Evolutionary conservation across 2,888 invertebrate genomes (phyloP).

Genomic region (Arge pagana): DNA sequence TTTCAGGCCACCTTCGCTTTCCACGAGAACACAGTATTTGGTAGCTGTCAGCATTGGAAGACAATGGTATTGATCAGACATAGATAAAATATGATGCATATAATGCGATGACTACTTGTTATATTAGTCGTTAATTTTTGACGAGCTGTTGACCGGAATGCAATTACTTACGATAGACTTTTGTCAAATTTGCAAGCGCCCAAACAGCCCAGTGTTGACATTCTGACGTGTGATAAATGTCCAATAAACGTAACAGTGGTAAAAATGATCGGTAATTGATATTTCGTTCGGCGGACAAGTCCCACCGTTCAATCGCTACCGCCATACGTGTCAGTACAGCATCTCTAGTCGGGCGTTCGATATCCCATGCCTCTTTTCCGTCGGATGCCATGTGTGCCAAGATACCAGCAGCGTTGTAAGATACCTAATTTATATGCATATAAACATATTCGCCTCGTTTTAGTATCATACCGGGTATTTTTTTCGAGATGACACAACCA

Average conservation of each 20-base stretch:
- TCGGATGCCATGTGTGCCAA: slow-evolving; percentile 95
- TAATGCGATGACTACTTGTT: background rate
- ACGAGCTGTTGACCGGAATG: too few relatives aligned
- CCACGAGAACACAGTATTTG: slow-evolving; percentile 89
- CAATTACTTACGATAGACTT: slow-evolving; percentile 80
- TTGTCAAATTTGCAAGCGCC: slow-evolving; percentile 96
- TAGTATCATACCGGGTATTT: too few relatives aligned
- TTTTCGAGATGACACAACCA: too few relatives aligned
- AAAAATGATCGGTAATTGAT: slow-evolving; percentile 97
- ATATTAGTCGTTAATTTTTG: background rate
- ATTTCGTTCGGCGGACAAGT: slow-evolving; percentile 83
- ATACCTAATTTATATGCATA: slow-evolving; percentile 65
- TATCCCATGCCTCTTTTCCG: slow-evolving; percentile 82
- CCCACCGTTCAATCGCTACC: slow-evolving; percentile 86
- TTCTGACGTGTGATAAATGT: slow-evolving; percentile 83
- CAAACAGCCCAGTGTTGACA: slow-evolving; percentile 97
- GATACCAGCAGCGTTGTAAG: slow-evolving; percentile 95
- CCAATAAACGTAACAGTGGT: slow-evolving; percentile 85
- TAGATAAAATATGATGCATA: background rate
- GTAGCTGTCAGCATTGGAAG: slow-evolving; percentile 80
- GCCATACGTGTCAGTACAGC: slow-evolving; percentile 78
- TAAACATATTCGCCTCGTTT: too few relatives aligned
- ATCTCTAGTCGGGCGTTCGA: slow-evolving; percentile 71
- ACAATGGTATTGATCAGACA: slow-evolving; percentile 27
- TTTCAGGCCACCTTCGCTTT: slow-evolving; percentile 81